Conservation (phyloP, 2,113 vertebrate species). For the Jacana jacana region DNA sequence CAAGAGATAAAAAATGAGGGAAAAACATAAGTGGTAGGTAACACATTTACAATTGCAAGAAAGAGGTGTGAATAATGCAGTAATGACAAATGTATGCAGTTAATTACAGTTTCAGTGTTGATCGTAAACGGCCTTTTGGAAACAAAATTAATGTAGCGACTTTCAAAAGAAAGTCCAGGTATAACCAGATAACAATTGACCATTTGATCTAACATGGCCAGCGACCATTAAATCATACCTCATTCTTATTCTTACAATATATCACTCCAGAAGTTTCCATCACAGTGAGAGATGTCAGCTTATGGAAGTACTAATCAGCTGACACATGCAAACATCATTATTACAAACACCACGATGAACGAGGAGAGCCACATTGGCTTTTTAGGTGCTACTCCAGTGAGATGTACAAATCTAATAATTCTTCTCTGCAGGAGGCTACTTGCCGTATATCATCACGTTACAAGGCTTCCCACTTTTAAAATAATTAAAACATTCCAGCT, state of each 20-base stretch:
- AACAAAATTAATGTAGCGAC: not conserved
- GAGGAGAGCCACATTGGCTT: not conserved
- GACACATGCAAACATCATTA: not conserved
- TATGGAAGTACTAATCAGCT: not conserved
- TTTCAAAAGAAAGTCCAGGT: not conserved
- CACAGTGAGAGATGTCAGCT: slow-evolving; percentile 19
- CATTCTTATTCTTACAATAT: not conserved
- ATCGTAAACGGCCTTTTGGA: not conserved
- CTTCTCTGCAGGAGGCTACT: not conserved
- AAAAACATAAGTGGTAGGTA: slow-evolving; percentile 8
- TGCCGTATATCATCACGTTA: not conserved
- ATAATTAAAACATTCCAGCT: slow-evolving; percentile 50
- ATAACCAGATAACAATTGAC: not conserved
- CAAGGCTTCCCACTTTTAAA: slow-evolving; percentile 15
- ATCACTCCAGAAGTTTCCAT: not conserved
- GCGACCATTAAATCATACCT: not conserved
- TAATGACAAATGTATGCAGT: not conserved
- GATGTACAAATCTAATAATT: not conserved
- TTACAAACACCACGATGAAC: not conserved
- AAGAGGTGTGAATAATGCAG: slow-evolving; percentile 2
- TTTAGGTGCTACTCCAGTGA: not conserved
- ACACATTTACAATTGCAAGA: not conserved
- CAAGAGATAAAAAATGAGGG: not conserved
- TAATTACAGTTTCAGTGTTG: slow-evolving; percentile 30
- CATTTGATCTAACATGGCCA: not conserved